phyloP scores from a whole-genome alignment of 2,888 invertebrate genomes.

The Disparrhopalites patrizii region DNA sequence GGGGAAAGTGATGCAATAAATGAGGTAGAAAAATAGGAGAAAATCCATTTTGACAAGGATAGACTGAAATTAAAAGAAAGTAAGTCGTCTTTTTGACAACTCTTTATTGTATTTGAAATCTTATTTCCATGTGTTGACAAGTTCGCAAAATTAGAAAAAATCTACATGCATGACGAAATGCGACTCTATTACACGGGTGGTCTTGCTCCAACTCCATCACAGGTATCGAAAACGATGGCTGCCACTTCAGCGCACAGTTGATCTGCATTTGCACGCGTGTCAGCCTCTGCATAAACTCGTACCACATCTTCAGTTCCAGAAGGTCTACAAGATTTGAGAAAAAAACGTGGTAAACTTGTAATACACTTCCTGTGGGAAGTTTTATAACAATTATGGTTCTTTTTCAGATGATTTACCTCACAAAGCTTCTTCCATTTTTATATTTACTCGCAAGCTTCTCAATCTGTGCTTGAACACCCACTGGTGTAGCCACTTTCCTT shows the following conservation, averaged over 20 bases:
- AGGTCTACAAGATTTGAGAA: conserved; percentile 61
- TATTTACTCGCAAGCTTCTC: conserved; percentile 67
- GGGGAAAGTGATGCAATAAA: too few species aligned
- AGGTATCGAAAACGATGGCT: conserved; percentile 68
- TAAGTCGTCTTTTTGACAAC: too few species aligned
- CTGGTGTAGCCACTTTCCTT: conserved; percentile 65
- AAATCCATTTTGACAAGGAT: too few species aligned
- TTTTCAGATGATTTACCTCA: conserved; percentile 57
- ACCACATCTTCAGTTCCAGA: conserved; percentile 98
- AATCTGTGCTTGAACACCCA: conserved; percentile 76
- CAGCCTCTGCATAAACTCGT: conserved; percentile 92
- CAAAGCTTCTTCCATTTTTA: conserved; percentile 76
- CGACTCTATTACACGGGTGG: conserved; percentile 50
- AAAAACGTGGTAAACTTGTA: background rate
- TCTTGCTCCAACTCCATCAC: conserved; percentile 71
- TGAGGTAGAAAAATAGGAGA: too few species aligned
- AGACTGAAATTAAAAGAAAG: too few species aligned
- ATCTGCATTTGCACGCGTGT: conserved; percentile 66
- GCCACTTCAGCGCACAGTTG: conserved; percentile 72
- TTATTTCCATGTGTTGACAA: too few species aligned
- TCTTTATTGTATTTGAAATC: too few species aligned
- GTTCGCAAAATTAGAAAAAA: too few species aligned
- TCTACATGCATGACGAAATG: too few species aligned
- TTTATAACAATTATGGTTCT: conserved; percentile 8
- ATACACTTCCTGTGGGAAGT: background rate